Percentiles rank a stretch among this genome's conserved stretches.
phyloP scores from a whole-genome alignment of 2,888 invertebrate genomes.

The Tenodera sinensis region DNA sequence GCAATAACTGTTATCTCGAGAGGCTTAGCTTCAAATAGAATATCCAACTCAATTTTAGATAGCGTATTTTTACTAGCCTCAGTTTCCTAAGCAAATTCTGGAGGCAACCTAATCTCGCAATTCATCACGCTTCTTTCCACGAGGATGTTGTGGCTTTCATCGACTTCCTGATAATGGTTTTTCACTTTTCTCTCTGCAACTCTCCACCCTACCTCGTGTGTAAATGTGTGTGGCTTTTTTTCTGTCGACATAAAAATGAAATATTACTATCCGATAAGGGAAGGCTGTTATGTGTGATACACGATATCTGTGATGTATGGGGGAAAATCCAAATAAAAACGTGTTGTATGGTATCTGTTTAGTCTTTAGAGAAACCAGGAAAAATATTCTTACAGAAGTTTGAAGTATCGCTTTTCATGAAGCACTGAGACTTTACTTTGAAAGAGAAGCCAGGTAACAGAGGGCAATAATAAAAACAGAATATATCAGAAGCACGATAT shows the following conservation, averaged over 20 bases:
- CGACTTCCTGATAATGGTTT: not conserved
- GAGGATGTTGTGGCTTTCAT: not conserved
- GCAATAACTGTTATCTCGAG: too few species aligned
- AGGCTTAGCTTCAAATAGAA: too few species aligned
- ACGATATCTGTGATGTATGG: not conserved
- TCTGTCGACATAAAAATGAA: constrained; percentile 8
- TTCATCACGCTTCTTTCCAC: not conserved
- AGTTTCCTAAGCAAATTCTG: not conserved
- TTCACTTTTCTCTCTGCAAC: not conserved
- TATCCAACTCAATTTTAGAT: too few species aligned
- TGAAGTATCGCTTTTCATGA: not conserved
- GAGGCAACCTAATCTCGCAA: not conserved
- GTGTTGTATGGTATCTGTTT: not conserved
- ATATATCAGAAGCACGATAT: not conserved
- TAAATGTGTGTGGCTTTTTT: not conserved
- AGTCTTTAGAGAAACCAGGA: not conserved
- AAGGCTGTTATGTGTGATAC: not conserved
- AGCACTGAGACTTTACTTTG: not conserved
- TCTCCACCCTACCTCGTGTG: not conserved
- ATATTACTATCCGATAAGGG: constrained; percentile 6
- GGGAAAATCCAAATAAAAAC: not conserved
- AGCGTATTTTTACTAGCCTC: too few species aligned
- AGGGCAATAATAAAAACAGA: not conserved
- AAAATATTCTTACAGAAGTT: not conserved
- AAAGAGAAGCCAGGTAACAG: not conserved